Conservation (phyloP, 1,140 invertebrate species). For the Drosophila erecta region DNA sequence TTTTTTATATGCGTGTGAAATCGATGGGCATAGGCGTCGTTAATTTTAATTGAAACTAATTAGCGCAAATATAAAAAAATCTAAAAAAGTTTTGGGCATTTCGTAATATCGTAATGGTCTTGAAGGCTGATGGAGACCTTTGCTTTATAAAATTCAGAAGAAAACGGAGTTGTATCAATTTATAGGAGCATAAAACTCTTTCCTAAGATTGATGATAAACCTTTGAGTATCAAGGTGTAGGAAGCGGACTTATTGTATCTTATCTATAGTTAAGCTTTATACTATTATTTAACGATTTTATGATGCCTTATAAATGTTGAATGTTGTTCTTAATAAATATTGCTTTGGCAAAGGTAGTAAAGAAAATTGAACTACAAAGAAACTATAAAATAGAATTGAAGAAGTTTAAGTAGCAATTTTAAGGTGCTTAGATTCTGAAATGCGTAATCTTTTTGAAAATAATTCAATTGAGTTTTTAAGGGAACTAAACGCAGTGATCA, state of each 20-base stretch:
- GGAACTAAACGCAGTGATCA: background rate
- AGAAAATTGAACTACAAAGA: background rate
- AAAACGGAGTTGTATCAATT: constrained; percentile 11
- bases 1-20: constrained; percentile 73
- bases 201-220: constrained; percentile 25
- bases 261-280: constrained; percentile 2
- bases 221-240: background rate
- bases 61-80: constrained; percentile 68
- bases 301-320: background rate
- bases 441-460: too few species aligned
- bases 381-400: too few species aligned
- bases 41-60: constrained; percentile 83
- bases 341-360: background rate
- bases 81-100: constrained; percentile 28
- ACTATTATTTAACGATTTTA: background rate
- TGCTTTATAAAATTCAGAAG: background rate
- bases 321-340: background rate
- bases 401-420: too few species aligned
- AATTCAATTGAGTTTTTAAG: background rate
- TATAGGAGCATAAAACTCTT: constrained; percentile 19
- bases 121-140: constrained; percentile 22
- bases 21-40: constrained; percentile 67
- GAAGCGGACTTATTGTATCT: constrained; percentile 8
- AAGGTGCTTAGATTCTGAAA: too few species aligned
- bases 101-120: constrained; percentile 35